These are phyloP conservation scores for Xenopus petersii DNA, from an alignment of 2,797 vertebrate genomes.

Conservation along the genomic window DNA sequence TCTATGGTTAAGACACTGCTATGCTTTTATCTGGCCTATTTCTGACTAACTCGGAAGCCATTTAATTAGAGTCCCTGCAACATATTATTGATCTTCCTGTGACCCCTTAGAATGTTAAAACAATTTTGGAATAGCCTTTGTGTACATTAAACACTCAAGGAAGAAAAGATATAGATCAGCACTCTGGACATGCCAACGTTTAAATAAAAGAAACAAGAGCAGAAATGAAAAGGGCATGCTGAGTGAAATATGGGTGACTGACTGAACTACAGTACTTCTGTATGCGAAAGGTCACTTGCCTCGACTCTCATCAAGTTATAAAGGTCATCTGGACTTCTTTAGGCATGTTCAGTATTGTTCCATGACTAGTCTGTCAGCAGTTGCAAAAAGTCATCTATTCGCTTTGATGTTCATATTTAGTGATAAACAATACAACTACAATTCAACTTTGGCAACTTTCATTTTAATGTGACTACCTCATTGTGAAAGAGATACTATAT, in stretches of 20 bases:
- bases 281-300: slow-evolving; percentile 41
- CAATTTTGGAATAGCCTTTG: no score
- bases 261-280: slow-evolving; percentile 35
- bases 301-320: slow-evolving; percentile 40
- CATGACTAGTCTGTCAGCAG: slow-evolving; percentile 15
- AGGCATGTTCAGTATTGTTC: slow-evolving; percentile 9
- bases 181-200: not conserved
- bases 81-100: no score
- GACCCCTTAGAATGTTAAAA: no score
- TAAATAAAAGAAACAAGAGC: slow-evolving; percentile 13
- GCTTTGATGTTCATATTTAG: slow-evolving; percentile 33
- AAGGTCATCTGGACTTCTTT: slow-evolving; percentile 32
- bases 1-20: no score
- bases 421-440: slow-evolving; percentile 6
- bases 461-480: not conserved
- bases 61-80: no score
- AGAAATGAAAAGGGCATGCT: slow-evolving; percentile 38
- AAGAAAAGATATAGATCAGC: not conserved
- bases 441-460: not conserved
- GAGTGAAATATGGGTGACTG: slow-evolving; percentile 25
- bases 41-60: no score
- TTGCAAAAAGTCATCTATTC: slow-evolving; percentile 23
- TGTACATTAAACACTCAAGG: no score
- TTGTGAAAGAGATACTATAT: not conserved
- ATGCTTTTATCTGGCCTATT: no score